These are phyloP conservation scores for Anthoscopus minutus DNA, from an alignment of 2,113 vertebrate genomes.

Conservation along the genomic window DNA sequence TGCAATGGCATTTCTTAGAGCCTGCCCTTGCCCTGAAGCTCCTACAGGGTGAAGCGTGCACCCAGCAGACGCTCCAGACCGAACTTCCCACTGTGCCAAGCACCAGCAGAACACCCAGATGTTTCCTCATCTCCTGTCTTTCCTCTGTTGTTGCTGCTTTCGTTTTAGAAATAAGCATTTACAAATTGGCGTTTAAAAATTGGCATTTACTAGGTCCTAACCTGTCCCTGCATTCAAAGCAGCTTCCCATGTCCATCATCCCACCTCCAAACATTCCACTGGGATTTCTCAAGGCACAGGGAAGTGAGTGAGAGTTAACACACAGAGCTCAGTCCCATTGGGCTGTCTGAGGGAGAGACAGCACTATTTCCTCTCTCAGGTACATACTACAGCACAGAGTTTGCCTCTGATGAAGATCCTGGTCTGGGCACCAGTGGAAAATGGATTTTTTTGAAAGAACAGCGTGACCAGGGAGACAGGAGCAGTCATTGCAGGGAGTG, in stretches of 20 bases:
- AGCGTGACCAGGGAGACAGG: background rate
- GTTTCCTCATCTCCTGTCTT: background rate
- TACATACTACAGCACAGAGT: background rate
- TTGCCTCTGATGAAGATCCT: background rate
- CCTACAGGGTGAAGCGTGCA: rapidly evolving
- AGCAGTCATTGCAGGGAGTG: rapidly evolving
- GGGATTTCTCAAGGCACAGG: background rate
- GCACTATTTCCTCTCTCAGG: background rate
- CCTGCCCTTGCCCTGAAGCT: background rate
- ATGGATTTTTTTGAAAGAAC: background rate
- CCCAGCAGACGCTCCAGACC: background rate
- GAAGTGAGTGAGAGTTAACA: background rate
- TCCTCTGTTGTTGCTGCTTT: background rate
- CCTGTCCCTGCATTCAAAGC: background rate
- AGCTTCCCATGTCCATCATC: background rate
- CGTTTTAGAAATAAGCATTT: background rate
- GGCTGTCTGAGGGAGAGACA: background rate
- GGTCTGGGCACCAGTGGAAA: background rate
- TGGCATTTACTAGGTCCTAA: background rate
- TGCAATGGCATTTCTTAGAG: rapidly evolving
- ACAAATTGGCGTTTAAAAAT: no score
- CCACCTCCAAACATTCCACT: background rate
- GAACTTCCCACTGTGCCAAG: background rate
- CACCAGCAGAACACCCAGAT: background rate
- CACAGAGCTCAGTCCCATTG: background rate